Base-by-base conservation (phyloP, 1,140 invertebrate genomes). In the Lamellibrachia luymesi region DNA sequence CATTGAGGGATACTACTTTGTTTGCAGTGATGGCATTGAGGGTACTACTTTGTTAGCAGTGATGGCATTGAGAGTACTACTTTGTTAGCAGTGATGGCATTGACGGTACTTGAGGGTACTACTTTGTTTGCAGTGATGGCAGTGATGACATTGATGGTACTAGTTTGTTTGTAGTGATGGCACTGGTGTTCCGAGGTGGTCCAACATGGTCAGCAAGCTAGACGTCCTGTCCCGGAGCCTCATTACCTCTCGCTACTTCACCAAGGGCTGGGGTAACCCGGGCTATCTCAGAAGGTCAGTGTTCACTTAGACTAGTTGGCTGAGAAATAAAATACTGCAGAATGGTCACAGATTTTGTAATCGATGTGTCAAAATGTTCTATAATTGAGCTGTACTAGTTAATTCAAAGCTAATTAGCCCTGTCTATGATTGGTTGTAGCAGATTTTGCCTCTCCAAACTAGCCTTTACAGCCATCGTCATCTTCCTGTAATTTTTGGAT, bases 211-310 rank as follows among this genome's bases (percentile, higher is more conserved):
- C 64, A 80, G 64, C 25, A 80, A 80, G 25, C 64, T 80, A 17
- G 64, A 80, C 13, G 64, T 80, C 5, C 64, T 80, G 13, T 80
- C 64, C 25, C 64, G 64, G 13, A 22, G 64, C 17, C 7, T 80
- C 64, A 80, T 80, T 22, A 80, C 64, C 22, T 91, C 49, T 38
- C 50, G 50, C 50, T 91, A 50, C 90, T 91, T 91, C 90, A 91
- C 50, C 50, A 51, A 50, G 90, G 49, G 50, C 90, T 50, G 50
- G 50, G 50, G 90, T 91, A 51, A 51, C 50, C 90, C 38, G 17
- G 50, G 50, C 38, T 91, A 91, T n/a, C 50, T 49, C 50, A 50
- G 90, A 51, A 91, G 90, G 50, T 91, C 25, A 91, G 90, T 25
- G 6, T 49, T 49, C 90, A 49, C 50, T 25, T 91, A 90, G 17